phyloP scores from a whole-genome alignment of 2,888 invertebrate genomes.

The Brachycybe producta region DNA sequence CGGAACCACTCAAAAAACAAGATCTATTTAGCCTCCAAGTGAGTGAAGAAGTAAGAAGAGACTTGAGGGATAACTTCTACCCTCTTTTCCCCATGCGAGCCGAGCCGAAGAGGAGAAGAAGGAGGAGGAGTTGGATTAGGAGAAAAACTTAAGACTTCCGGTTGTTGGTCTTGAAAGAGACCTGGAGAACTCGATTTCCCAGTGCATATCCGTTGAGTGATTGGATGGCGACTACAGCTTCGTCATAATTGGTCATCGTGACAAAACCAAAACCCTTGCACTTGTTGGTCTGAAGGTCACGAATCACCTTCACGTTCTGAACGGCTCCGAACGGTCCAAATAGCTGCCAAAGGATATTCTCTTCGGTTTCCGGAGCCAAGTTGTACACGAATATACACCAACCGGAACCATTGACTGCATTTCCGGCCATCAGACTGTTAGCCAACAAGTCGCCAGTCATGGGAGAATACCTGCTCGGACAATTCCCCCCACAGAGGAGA shows the following conservation, averaged over 20 bases:
- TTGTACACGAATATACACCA: slow-evolving; percentile 91
- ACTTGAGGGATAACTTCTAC: too few relatives aligned
- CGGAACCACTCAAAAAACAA: too few relatives aligned
- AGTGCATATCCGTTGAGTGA: slow-evolving; percentile 91
- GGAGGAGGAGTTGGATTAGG: too few relatives aligned
- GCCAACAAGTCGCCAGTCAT: slow-evolving; percentile 59
- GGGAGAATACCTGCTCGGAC: slow-evolving; percentile 52
- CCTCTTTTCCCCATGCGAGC: too few relatives aligned
- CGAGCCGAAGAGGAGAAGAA: too few relatives aligned
- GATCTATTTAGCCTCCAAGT: too few relatives aligned
- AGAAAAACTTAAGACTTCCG: slow-evolving; percentile 33
- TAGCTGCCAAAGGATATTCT: slow-evolving; percentile 81
- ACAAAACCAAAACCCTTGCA: slow-evolving; percentile 98
- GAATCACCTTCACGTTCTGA: slow-evolving; percentile 91
- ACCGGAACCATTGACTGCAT: slow-evolving; percentile 65
- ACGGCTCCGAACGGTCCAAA: slow-evolving; percentile 97
- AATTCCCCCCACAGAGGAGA: background rate
- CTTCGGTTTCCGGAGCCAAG: slow-evolving; percentile 80
- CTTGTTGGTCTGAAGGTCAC: slow-evolving; percentile 89
- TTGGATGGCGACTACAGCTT: slow-evolving; percentile 90
- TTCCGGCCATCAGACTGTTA: slow-evolving; percentile 69
- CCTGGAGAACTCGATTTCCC: slow-evolving; percentile 88
- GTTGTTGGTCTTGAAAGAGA: slow-evolving; percentile 76
- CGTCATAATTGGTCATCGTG: slow-evolving; percentile 96
- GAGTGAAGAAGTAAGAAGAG: too few relatives aligned